Evolutionary conservation across 2,888 invertebrate genomes (phyloP).

Genomic region (Entomobrya proxima): DNA sequence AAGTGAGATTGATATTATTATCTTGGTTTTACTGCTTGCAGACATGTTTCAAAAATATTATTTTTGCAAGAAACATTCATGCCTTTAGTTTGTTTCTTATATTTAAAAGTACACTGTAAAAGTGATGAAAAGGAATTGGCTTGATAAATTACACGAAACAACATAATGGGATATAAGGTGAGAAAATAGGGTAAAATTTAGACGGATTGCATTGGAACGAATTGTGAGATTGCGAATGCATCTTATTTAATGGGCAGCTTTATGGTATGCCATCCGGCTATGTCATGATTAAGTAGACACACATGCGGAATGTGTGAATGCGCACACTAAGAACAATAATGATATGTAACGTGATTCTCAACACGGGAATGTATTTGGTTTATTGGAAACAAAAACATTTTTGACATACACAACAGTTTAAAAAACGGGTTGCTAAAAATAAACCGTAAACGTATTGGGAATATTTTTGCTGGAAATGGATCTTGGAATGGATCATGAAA

Average conservation of each 20-base stretch:
- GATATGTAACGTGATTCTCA: too few relatives aligned
- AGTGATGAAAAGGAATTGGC: too few relatives aligned
- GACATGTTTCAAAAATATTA: too few relatives aligned
- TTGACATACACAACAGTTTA: neutral
- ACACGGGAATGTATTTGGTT: slow-evolving; percentile 1
- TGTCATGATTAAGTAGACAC: neutral
- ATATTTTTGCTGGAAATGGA: too few relatives aligned
- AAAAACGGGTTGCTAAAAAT: neutral
- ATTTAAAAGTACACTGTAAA: too few relatives aligned
- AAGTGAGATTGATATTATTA: neutral
- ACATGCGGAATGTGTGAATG: neutral
- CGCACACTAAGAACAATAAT: too few relatives aligned
- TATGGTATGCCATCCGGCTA: too few relatives aligned
- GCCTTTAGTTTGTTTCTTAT: too few relatives aligned
- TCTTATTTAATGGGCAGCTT: neutral
- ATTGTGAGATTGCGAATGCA: neutral
- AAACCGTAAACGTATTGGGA: too few relatives aligned
- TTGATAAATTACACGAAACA: neutral
- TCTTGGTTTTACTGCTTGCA: too few relatives aligned
- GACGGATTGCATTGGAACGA: neutral
- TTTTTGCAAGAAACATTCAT: too few relatives aligned
- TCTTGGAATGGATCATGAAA: too few relatives aligned
- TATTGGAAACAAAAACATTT: neutral
- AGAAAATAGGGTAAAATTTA: neutral
- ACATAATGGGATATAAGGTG: slow-evolving; percentile 7